These are phyloP conservation scores for Drosophila oshimai DNA, from an alignment of 1,140 invertebrate species.

Conservation along the genomic window DNA sequence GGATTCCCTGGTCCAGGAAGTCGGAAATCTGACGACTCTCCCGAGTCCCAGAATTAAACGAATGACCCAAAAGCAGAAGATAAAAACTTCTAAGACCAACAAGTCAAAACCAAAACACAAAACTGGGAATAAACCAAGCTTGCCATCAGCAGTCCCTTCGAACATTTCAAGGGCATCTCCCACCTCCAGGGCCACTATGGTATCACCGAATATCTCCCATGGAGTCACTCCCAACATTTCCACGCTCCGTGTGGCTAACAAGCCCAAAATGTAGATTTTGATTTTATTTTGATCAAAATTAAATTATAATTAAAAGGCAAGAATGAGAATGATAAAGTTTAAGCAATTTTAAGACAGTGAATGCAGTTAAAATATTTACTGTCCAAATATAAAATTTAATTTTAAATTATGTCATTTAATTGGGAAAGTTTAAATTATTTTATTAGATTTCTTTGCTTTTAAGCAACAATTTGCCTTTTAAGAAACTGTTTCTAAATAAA, in stretches of 20 bases:
- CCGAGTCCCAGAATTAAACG: neutral
- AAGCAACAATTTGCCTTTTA: too few species aligned
- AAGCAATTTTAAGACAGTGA: neutral
- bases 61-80: neutral
- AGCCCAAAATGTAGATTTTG: slow-evolving; percentile 13
- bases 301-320: neutral
- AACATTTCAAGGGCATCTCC: slow-evolving; percentile 4
- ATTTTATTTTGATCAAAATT: too few species aligned
- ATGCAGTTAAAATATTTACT: too few species aligned
- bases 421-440: too few species aligned
- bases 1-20: neutral
- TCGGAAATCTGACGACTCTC: neutral
- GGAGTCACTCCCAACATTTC: neutral
- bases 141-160: neutral
- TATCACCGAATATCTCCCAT: neutral
- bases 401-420: too few species aligned
- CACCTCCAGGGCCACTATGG: slow-evolving; percentile 17
- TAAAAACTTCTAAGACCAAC: neutral
- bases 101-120: neutral
- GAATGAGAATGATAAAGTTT: neutral
- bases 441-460: too few species aligned
- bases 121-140: neutral
- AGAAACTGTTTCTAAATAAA: too few species aligned
- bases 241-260: slow-evolving; percentile 18
- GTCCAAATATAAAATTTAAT: too few species aligned